Percentiles rank a stretch among this genome's conserved stretches.
Conservation (phyloP, 2,113 vertebrate genomes). For the Pterocles gutturalis region DNA sequence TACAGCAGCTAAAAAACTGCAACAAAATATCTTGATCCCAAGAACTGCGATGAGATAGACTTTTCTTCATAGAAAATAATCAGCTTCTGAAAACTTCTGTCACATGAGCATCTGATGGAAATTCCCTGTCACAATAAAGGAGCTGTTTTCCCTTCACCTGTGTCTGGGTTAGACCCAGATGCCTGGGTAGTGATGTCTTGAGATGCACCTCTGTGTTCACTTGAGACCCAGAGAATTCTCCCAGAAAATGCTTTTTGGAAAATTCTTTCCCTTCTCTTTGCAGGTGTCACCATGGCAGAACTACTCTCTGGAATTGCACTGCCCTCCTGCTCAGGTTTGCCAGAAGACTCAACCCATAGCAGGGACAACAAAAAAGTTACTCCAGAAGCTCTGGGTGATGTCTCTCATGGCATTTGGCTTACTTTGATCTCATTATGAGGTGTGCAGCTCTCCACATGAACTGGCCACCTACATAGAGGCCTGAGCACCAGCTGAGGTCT, state of each 20-base stretch:
- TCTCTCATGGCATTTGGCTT: background rate
- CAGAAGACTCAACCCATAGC: background rate
- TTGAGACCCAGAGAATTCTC: background rate
- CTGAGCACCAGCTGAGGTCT: background rate
- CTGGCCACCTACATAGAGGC: background rate
- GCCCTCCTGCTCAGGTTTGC: background rate
- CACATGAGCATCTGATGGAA: background rate
- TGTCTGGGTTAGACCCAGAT: background rate
- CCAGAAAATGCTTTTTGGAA: background rate
- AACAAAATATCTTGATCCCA: background rate
- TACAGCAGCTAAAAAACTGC: background rate
- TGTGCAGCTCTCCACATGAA: background rate
- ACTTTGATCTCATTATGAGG: background rate
- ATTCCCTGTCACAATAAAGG: background rate
- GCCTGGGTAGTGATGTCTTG: background rate
- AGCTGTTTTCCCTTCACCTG: background rate
- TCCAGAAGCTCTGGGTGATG: background rate
- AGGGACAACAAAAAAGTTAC: background rate
- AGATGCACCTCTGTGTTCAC: background rate
- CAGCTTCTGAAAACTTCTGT: background rate
- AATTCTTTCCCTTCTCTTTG: background rate
- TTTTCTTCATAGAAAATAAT: background rate
- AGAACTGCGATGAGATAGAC: background rate
- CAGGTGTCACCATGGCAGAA: background rate
- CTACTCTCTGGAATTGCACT: fast-evolving